Evolutionary conservation across 2,888 invertebrate genomes (phyloP), one percentile per base, ranked within the genome.

Genomic region (Microctonus brassicae): DNA sequence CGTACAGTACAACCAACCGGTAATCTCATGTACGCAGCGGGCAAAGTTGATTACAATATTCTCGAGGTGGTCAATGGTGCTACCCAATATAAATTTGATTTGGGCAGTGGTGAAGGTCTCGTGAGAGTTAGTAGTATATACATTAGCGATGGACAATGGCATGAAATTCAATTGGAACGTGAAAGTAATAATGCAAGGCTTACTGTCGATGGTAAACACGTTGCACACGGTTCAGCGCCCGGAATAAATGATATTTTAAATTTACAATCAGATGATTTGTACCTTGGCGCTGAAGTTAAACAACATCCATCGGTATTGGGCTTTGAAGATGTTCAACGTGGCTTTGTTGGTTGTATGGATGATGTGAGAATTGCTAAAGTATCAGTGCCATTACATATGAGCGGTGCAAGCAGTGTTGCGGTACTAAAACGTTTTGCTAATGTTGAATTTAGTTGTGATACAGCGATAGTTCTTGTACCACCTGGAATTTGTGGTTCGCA

Each of bases 311-410:
- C 93, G 24, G 92, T 94, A 34, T 88, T 92, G 13, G 90, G 91
- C 6, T 92, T 92, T 73, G 92, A 93, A 81, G 93, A 95, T 87
- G 92, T 97, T 62, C 94, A 93, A 60, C 90, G 93, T 58, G 97
- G 98, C 0, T 97, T 97, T 86, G 90, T 94, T 70, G 98, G 98
- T 1, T 98, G 98, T 86, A 93, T 98, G 91, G 93, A 96, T 73
- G 95, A 96, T 81, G 92, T 97, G 34, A 90, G 92, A 72, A 91
- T 98, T 63, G 93, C 94, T 69, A 91, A 93, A 70, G 91, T 92
- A 7, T 89, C 91, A 0, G 91, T 97, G 65, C 96, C 97, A 0
- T 87, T 95, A 13, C 92, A 93, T 80, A 92, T 91, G 88, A 91
- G 91, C 1, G 92, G 92, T 0, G 79, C 79, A 0, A 92, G 90